phyloP scores from a whole-genome alignment of 2,113 vertebrate genomes.

The Amblyopsis rosae region DNA sequence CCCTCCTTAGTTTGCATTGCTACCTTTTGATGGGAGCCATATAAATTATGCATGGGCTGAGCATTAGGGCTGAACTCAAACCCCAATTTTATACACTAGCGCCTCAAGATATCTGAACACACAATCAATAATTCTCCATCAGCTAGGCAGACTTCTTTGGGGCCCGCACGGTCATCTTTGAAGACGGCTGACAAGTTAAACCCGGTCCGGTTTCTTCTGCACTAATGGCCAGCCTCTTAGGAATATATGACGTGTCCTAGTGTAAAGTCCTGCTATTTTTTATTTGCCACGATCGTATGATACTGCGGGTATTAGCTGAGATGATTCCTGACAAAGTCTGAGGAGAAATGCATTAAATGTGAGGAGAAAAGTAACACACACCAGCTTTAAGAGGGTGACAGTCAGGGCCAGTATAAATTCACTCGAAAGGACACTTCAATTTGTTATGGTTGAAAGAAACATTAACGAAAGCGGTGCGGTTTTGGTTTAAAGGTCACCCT shows the following conservation, averaged over 20 bases:
- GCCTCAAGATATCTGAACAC: conserved; percentile 77
- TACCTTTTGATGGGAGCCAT: conserved; percentile 75
- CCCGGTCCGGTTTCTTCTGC: conserved; percentile 65
- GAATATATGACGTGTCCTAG: conserved; percentile 53
- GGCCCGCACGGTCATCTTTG: conserved; percentile 73
- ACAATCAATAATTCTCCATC: conserved; percentile 79
- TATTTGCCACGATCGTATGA: conserved; percentile 46
- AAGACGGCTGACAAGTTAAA: conserved; percentile 78
- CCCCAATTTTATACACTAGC: conserved; percentile 72
- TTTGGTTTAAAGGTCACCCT: no score
- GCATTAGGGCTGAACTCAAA: conserved; percentile 74
- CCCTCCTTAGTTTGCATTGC: conserved; percentile 67
- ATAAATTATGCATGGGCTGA: conserved; percentile 76
- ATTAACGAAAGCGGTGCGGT: no score
- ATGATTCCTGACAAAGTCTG: no score
- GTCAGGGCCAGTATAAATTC: conserved; percentile 30
- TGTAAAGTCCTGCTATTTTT: conserved; percentile 55
- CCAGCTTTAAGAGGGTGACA: conserved; percentile 45
- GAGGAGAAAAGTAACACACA: conserved; percentile 4
- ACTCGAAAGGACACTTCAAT: conserved; percentile 3
- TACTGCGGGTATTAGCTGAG: conserved; percentile 34
- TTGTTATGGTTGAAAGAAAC: no score
- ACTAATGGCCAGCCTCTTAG: conserved; percentile 68
- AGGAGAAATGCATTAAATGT: no score
- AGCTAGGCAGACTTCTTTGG: conserved; percentile 65